Conservation (phyloP, 1,140 invertebrate genomes). For the Periplaneta americana region DNA sequence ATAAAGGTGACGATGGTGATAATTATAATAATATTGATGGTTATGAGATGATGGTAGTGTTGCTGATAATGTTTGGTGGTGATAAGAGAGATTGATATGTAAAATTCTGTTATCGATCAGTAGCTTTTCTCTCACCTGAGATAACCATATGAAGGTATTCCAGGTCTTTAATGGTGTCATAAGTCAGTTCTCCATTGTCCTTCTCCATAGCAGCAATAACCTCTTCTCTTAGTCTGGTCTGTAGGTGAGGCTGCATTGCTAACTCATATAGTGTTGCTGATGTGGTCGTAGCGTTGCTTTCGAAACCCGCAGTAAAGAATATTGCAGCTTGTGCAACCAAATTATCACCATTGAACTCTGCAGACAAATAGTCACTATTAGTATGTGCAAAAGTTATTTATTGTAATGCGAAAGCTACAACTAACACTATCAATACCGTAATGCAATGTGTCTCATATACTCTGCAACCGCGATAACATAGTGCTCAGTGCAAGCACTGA, state of each 20-base stretch:
- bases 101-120: too few relatives aligned
- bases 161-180: constrained; percentile 23
- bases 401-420: too few relatives aligned
- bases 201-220: constrained; percentile 13
- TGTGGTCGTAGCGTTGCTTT: constrained; percentile 33
- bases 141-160: constrained; percentile 21
- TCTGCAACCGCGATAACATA: too few relatives aligned
- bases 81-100: too few relatives aligned
- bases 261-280: constrained; percentile 27
- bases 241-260: constrained; percentile 24
- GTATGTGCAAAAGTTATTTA: too few relatives aligned
- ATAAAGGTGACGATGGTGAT: too few relatives aligned
- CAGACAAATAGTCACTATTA: background rate
- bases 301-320: constrained; percentile 45
- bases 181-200: constrained; percentile 18
- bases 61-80: too few relatives aligned
- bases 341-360: background rate
- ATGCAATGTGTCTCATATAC: too few relatives aligned
- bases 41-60: too few relatives aligned
- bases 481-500: too few relatives aligned
- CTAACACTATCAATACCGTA: too few relatives aligned
- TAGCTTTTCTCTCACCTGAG: constrained; percentile 16
- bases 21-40: too few relatives aligned
- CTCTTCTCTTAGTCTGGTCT: constrained; percentile 23
- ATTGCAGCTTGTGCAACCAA: constrained; percentile 7